A percentile compares a stretch with the other conserved stretches of the same genome.
Evolutionary conservation across 2,888 invertebrate genomes (phyloP).

Genomic region (Lasioglossum morio): DNA sequence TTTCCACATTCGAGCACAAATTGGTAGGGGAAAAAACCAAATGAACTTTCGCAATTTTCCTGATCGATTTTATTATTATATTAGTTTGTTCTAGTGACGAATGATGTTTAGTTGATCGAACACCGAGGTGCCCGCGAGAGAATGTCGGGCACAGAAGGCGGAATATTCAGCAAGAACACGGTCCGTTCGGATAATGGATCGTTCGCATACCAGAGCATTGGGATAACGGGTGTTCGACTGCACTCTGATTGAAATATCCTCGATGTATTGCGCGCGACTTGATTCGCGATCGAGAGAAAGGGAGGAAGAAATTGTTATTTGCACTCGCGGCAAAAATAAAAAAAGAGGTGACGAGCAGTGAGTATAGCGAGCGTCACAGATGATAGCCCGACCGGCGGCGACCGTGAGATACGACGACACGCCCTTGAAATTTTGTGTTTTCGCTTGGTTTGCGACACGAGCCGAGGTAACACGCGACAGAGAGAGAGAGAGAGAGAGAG

Average conservation of each 20-base stretch:
- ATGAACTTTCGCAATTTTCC: background rate
- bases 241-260: background rate
- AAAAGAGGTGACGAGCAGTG: background rate
- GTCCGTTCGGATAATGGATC: background rate
- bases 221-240: background rate
- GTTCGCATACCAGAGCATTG: conserved; percentile 11
- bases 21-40: background rate
- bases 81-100: background rate
- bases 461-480: background rate
- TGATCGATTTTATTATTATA: no score
- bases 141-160: background rate
- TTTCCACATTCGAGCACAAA: background rate
- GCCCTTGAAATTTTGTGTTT: conserved; percentile 59
- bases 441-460: conserved; percentile 23
- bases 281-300: background rate
- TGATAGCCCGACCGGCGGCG: background rate
- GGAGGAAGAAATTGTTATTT: background rate
- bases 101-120: background rate
- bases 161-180: background rate
- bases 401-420: conserved; percentile 1
- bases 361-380: background rate
- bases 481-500: no score
- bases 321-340: background rate
- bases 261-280: background rate
- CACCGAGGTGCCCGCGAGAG: background rate